Evolutionary conservation across 2,888 invertebrate species (phyloP), one percentile per base, ranked within the genome.

Genomic region (Physocephala rufipes): DNA sequence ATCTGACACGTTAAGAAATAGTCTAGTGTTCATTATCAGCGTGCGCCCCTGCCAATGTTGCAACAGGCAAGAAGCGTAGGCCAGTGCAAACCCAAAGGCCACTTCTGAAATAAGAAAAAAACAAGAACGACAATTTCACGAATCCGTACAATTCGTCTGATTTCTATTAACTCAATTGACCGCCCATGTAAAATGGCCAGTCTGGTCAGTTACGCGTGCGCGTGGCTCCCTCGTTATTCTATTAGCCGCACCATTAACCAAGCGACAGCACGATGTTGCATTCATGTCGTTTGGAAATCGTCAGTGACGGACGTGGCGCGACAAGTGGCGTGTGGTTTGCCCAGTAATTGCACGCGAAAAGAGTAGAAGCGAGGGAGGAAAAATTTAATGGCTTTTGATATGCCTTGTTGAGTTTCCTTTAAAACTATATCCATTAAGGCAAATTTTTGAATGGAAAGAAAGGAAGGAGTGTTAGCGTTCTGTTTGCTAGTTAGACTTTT

Each of bases 161-260:
- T 55, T 53, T 36, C 36, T 55, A 55, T 53, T 55, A 55, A 36
- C 63, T 5, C 16, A 47, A 63, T 36, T 19, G 15, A 53, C 53
- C 66, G 66, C 66, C 66, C 55, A 51, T 66, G 55, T 55, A 24
- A 19, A 53, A 9, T 21, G 30, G 43, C 24, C 21, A n/a, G n/a
- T 63, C 67, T 62, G 67, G 69, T 36, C 55, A 70, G 64, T 71
- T 70, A 71, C 75, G 74, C 72, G 72, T 63, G 74, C 68, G 69
- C 55, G 47, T 62, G 75, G n/a, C n/a, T n/a, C n/a, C 68, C 71
- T 70, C 70, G 64, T 71, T 68, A 67, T 72, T 4, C 72, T 28
- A 53, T 68, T 76, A 72, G 72, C 68, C 74, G 75, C 76, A 69
- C 76, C 73, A 75, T 76, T 76, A 73, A 71, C 74, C 75, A 75